Evolutionary conservation across 2,113 vertebrate genomes (phyloP), one percentile per base, ranked within the genome.

Genomic region (Microtus pennsylvanicus): DNA sequence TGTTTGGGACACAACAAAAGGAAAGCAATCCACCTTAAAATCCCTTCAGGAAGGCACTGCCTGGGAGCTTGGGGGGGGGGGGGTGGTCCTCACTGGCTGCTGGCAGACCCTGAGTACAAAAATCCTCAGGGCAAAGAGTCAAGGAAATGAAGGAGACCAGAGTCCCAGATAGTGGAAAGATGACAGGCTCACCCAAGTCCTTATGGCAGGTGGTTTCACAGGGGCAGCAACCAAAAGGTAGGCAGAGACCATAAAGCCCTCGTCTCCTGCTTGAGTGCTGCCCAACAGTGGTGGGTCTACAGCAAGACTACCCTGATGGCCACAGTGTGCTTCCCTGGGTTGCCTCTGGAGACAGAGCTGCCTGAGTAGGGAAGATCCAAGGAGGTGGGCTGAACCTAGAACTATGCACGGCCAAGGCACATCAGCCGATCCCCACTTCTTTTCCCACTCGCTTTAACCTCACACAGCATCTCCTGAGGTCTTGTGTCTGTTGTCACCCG

Each of bases 381-480:
- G n/a, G 22, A 33, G 45, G 17, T 33, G 13, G 30, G 38, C 1
- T 2, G 10, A 6, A 50, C 7, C 47, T 33, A 35, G 65, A 82
- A 61, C 80, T 38, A n/a, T 1, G 3, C 55, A 61, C 12, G 1
- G 67, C 87, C 11, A 2, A 10, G 21, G 26, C 52, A 7, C 7
- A 4, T 21, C 50, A 19, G 28, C 28, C 3, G 0, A 24, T 19
- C 55, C 0, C 0, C 0, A 30, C 2, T 42, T 19, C 13, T 38
- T 14, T 11, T 3, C 24, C 47, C 30, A 45, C 55, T 38, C 0
- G 3, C 70, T 65, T 6, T 86, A 47, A 47, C 10, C 58, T 63
- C 81, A 17, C 2, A 0, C 5, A 7, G 24, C 81, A 83, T 42
- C 81, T 83, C n/a, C 42, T 33, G 63, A 72, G 61, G 24, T 24